Conservation (phyloP, 2,113 vertebrate genomes). For the Willisornis vidua region DNA sequence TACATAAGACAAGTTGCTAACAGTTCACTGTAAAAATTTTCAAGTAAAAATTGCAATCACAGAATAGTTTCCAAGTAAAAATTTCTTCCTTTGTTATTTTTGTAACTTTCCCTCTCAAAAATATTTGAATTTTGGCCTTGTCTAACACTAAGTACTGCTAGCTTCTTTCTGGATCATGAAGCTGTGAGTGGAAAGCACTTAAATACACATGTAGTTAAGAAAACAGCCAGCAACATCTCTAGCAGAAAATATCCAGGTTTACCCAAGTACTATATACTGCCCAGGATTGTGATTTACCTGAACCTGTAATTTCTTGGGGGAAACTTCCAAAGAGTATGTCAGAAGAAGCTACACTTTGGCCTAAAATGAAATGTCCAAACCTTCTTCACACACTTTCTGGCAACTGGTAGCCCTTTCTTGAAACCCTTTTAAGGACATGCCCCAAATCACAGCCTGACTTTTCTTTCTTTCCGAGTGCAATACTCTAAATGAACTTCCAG, state of each 20-base stretch:
- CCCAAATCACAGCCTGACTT: background rate
- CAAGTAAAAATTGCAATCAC: background rate
- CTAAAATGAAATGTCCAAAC: background rate
- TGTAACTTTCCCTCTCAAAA: background rate
- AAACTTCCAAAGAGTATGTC: background rate
- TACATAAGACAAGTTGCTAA: background rate
- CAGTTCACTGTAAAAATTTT: background rate
- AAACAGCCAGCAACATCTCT: background rate
- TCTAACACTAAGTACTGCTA: background rate
- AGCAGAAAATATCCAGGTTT: background rate
- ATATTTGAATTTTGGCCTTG: background rate
- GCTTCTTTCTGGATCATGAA: background rate
- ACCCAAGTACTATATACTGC: background rate
- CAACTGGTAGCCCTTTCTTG: background rate
- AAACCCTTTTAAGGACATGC: background rate
- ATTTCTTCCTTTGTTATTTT: background rate
- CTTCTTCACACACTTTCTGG: background rate
- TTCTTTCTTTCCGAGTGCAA: background rate
- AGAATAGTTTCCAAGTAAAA: background rate
- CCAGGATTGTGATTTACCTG: background rate
- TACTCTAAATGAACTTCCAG: background rate
- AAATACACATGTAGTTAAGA: background rate
- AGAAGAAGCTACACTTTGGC: background rate
- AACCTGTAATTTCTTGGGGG: background rate
- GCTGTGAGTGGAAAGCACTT: background rate